Percentiles rank a stretch among this genome's conserved stretches.
Evolutionary conservation across 2,888 invertebrate genomes (phyloP).

Genomic region (Morpho achilles): DNA sequence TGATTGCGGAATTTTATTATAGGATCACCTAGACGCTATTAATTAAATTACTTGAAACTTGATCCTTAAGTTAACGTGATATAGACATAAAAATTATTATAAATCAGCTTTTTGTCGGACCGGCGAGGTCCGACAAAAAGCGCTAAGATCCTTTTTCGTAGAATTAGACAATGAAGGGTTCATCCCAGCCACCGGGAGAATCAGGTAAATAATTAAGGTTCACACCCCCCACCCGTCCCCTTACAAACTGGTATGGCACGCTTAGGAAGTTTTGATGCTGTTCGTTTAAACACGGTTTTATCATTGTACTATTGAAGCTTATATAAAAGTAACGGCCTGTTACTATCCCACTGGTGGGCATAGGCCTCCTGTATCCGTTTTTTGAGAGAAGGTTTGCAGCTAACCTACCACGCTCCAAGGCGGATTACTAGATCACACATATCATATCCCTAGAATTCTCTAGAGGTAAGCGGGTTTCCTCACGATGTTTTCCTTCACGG

Average conservation of each 20-base stretch:
- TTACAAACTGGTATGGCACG: constrained; percentile 24
- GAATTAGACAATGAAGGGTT: constrained; percentile 34
- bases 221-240: constrained; percentile 35
- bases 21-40: no score
- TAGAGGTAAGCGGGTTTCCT: no score
- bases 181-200: constrained; percentile 28
- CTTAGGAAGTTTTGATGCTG: constrained; percentile 20
- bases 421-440: no score
- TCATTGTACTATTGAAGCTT: neutral
- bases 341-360: no score
- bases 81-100: neutral
- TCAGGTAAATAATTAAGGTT: constrained; percentile 56
- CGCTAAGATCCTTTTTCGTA: constrained; percentile 20
- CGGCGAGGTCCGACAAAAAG: constrained; percentile 11
- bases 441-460: no score
- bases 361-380: no score
- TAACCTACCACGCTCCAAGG: no score
- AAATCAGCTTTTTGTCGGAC: constrained; percentile 1
- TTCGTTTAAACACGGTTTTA: neutral
- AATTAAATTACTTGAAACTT: no score
- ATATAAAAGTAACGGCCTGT: neutral
- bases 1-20: no score
- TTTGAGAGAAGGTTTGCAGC: no score
- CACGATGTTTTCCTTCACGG: no score
- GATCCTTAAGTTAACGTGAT: no score